Percentiles rank a stretch among this genome's conserved stretches.
Evolutionary conservation across 2,888 invertebrate genomes (phyloP).

Genomic region (Drosophila cracens): DNA sequence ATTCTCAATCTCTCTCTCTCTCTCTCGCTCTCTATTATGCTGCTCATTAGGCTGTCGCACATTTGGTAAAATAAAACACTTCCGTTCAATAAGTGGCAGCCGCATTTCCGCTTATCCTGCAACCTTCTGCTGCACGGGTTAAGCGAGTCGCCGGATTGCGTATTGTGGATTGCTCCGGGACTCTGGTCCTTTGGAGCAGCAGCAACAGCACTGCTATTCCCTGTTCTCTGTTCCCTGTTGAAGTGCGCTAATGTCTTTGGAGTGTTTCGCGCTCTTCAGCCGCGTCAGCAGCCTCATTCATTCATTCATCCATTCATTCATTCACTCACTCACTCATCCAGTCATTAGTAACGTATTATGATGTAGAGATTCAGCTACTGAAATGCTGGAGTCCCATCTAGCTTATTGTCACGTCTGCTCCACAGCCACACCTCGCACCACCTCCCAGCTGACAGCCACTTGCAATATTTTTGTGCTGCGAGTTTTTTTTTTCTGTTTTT

Average conservation of each 20-base stretch:
- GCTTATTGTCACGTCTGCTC: constrained; percentile 58
- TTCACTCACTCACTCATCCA: constrained; percentile 33
- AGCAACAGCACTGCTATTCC: neutral
- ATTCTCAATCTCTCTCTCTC: neutral
- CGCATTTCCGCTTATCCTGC: constrained; percentile 70
- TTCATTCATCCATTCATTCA: constrained; percentile 22
- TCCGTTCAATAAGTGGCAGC: constrained; percentile 72
- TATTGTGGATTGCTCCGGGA: constrained; percentile 10
- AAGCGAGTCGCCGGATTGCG: constrained; percentile 7
- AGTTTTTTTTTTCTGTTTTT: constrained; percentile 21
- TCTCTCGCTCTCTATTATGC: neutral
- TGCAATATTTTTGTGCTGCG: constrained; percentile 13
- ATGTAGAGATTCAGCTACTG: constrained; percentile 64
- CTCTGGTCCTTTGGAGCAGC: neutral
- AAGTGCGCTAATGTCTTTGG: constrained; percentile 83
- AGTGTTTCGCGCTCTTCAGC: constrained; percentile 80
- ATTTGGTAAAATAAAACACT: constrained; percentile 70
- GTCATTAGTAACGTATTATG: constrained; percentile 69
- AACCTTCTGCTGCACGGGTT: constrained; percentile 19
- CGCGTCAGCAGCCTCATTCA: constrained; percentile 35
- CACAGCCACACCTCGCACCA: constrained; percentile 1
- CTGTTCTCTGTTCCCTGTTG: constrained; percentile 29
- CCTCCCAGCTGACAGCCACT: constrained; percentile 24
- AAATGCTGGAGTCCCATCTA: constrained; percentile 33
- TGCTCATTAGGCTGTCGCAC: constrained; percentile 66